A percentile compares a stretch with the other conserved stretches of the same genome.
phyloP scores from a whole-genome alignment of 2,888 invertebrate genomes.

The Pecten maximus region DNA sequence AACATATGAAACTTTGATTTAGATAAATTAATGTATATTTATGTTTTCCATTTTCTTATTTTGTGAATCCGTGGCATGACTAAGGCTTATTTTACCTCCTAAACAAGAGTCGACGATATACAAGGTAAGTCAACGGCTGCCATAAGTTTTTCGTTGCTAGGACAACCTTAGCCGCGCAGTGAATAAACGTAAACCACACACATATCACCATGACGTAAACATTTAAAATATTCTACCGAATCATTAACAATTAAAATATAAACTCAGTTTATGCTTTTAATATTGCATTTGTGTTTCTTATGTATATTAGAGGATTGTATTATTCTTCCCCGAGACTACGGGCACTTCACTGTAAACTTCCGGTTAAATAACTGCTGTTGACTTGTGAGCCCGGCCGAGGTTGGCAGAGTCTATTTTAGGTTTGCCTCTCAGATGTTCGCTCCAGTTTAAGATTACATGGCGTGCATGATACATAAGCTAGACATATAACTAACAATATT shows the following conservation, averaged over 20 bases:
- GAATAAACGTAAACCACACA: conserved; percentile 12
- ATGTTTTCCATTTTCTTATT: not conserved
- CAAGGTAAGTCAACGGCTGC: conserved; percentile 44
- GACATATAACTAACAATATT: no score
- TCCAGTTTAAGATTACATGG: no score
- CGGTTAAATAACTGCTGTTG: not conserved
- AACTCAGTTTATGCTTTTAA: not conserved
- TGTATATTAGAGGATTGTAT: not conserved
- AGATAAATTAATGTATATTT: not conserved
- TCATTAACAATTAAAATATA: not conserved
- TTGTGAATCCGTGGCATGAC: not conserved
- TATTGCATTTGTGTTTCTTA: not conserved
- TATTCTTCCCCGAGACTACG: conserved; percentile 8
- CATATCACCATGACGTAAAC: not conserved
- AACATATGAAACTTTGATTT: not conserved
- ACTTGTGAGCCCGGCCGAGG: not conserved
- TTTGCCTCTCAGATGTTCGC: no score
- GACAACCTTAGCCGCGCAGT: conserved; percentile 49
- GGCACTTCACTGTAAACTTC: conserved; percentile 40
- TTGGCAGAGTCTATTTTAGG: not conserved
- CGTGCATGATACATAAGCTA: no score
- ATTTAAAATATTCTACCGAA: not conserved
- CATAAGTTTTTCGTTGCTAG: conserved; percentile 54
- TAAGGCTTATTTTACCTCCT: conserved; percentile 8
- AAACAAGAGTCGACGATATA: not conserved